phyloP scores from a whole-genome alignment of 2,113 vertebrate species.

The Toxotes jaculatrix region DNA sequence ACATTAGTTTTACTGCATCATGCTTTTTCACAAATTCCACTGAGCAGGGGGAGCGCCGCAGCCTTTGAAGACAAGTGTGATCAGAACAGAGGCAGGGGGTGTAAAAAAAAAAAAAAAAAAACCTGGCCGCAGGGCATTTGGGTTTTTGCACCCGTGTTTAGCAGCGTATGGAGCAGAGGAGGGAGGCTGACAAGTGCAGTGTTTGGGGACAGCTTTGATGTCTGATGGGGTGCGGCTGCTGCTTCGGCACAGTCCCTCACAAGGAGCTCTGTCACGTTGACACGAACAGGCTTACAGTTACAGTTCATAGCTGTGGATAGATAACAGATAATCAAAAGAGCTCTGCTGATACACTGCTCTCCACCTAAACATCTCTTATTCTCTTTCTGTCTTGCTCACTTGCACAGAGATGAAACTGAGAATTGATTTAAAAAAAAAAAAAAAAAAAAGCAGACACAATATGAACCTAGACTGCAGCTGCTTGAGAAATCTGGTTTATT shows the following conservation, averaged over 20 bases:
- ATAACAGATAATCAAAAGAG: conserved; percentile 53
- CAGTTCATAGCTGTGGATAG: conserved; percentile 19
- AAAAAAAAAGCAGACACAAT: conserved; percentile 22
- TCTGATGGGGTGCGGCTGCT: conserved; percentile 69
- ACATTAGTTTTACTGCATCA: conserved; percentile 83
- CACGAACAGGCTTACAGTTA: conserved; percentile 19
- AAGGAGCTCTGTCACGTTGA: conserved; percentile 52
- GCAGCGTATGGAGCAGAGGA: conserved; percentile 62
- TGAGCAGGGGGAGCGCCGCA: conserved; percentile 54
- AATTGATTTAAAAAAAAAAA: conserved; percentile 30
- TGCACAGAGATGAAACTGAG: conserved; percentile 18
- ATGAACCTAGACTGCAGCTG: conserved; percentile 54
- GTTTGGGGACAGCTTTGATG: conserved; percentile 85
- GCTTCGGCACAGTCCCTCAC: conserved; percentile 50
- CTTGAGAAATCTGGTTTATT: conserved; percentile 82
- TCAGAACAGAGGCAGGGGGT: conserved; percentile 73
- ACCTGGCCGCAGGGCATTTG: conserved; percentile 75
- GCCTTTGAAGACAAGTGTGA: conserved; percentile 82
- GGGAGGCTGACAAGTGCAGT: conserved; percentile 76
- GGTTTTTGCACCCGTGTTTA: conserved; percentile 74
- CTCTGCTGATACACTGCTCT: conserved; percentile 18
- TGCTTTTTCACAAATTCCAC: conserved; percentile 80
- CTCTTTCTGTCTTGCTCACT: conserved; percentile 33
- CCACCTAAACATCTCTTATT: conserved; percentile 44
- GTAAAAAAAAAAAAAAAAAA: conserved; percentile 59